Conservation (phyloP, 2,113 vertebrate genomes). For the Epinephelus cyanopodus region DNA sequence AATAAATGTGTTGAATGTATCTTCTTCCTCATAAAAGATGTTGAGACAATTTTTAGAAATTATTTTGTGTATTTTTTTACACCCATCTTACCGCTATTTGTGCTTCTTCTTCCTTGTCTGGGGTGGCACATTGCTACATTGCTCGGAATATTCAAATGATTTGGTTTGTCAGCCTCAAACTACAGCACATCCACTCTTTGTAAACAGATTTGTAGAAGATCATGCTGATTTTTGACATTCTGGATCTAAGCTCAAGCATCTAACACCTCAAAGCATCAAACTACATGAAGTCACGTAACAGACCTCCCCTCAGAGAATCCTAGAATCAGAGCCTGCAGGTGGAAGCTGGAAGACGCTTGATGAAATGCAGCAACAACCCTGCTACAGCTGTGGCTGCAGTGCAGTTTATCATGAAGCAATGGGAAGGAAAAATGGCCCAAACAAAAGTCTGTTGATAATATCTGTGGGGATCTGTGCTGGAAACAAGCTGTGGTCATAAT, state of each 20-base stretch:
- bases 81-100: no score
- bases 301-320: neutral
- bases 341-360: neutral
- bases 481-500: conserved; percentile 1
- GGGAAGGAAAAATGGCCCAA: conserved; percentile 23
- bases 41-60: neutral
- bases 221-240: neutral
- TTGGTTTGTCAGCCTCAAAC: no score
- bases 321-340: neutral
- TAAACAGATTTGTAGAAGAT: neutral
- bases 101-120: neutral
- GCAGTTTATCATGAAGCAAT: neutral
- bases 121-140: neutral
- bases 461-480: conserved; percentile 22
- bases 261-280: neutral
- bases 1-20: no score
- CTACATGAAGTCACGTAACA: neutral
- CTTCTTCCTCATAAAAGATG: neutral
- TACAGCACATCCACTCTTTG: no score
- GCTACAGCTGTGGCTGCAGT: conserved; percentile 9
- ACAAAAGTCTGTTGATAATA: conserved; percentile 35
- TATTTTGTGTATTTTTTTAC: neutral
- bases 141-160: no score
- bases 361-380: conserved; percentile 17
- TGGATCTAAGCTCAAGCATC: neutral